Evolutionary conservation across 2,113 vertebrate genomes (phyloP).

Genomic region (Paracanthobrama guichenoti): DNA sequence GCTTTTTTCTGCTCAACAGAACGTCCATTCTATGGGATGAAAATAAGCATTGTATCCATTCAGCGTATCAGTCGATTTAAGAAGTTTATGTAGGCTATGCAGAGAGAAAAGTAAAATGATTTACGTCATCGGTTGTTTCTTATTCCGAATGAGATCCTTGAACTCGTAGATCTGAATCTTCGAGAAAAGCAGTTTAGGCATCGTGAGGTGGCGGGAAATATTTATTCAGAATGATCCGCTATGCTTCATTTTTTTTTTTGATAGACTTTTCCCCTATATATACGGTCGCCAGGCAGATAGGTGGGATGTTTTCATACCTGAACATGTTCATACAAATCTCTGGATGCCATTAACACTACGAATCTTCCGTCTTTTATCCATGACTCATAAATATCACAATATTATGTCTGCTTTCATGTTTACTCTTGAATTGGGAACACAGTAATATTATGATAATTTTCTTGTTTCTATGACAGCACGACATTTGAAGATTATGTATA

Average conservation of each 20-base stretch:
- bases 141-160: conserved; percentile 62
- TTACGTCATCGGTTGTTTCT: conserved; percentile 65
- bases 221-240: background rate
- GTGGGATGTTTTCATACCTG: background rate
- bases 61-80: background rate
- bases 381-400: conserved; percentile 13
- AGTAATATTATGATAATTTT: background rate
- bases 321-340: conserved; percentile 38
- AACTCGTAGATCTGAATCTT: conserved; percentile 60
- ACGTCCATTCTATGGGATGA: conserved; percentile 57
- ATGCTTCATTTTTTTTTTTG: background rate
- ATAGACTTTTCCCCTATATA: background rate
- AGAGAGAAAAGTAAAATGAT: background rate
- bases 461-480: background rate
- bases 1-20: conserved; percentile 54
- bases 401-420: background rate
- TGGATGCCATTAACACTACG: conserved; percentile 11
- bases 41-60: background rate
- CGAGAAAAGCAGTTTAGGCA: conserved; percentile 68
- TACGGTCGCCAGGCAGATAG: background rate
- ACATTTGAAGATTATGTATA: background rate
- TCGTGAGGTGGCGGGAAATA: conserved; percentile 52
- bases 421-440: background rate
- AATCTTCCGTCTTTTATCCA: background rate
- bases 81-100: too few relatives aligned